Base-by-base conservation (phyloP, 2,888 invertebrate genomes). In the Ceraclea dissimilis region DNA sequence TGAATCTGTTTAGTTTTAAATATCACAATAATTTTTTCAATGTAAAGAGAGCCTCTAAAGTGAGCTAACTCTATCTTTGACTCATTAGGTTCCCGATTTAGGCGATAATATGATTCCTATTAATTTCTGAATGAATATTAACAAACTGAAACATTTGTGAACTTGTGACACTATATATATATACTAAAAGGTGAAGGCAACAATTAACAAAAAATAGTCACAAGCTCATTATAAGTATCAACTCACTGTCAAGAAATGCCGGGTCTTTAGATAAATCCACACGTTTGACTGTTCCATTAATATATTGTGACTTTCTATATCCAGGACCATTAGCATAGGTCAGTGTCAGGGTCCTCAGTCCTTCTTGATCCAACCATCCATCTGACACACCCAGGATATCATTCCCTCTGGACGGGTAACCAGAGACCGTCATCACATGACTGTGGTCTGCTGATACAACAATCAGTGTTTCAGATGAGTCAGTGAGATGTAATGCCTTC, bases 301-400 rank as follows among this genome's bases (percentile, higher is more conserved):
- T 31, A 11, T 20, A 19, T 2, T 17, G 20, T 16, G 33, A 20
- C 18, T 31, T 20, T 18, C 71, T 73, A 64, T 78, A 81, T 10
- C 83, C 82, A 1, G 82, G 82, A 0, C 85, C 85, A 64, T 83
- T 84, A 21, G 83, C 83, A 65, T 85, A 85, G 62, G 76, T 78
- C 2, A 85, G 67, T 0, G 83, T 84, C 0, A 82, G 71, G 64
- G 83, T 84, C 0, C 79, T 79, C 51, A 79, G 62, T 31, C 72
- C 67, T 64, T 81, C 81, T 17, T 69, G 69, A 4, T 70, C 75
- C 16, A 71, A 68, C 50, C 74, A 68, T 0, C 76, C 76, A 56
- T 74, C 71, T 53, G 67, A 69, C 2, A 43, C 57, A 62, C 81
- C 81, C 17, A 85, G 71, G 47, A 85, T 80, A 58, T 80, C 71